These are phyloP conservation scores for Labeo calbasu DNA, from an alignment of 2,797 vertebrate genomes.

Conservation along the genomic window DNA sequence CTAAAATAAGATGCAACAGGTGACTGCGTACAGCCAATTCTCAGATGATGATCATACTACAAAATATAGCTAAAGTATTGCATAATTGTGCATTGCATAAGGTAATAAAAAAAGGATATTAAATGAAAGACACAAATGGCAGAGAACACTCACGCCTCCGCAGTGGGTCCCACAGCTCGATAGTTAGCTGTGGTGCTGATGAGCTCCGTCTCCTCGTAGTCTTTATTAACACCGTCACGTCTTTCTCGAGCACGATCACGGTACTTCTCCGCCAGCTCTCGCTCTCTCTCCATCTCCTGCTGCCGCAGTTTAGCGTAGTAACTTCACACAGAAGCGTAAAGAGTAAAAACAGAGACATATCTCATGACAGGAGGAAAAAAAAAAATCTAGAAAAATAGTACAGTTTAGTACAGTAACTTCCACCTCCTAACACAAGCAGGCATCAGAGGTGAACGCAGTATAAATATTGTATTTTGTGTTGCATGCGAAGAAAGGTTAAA, in stretches of 20 bases:
- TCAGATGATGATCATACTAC: background rate
- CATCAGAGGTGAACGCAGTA: background rate
- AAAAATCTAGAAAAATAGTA: background rate
- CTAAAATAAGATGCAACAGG: background rate
- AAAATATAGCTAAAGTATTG: background rate
- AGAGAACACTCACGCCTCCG: slow-evolving; percentile 87
- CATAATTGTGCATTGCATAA: background rate
- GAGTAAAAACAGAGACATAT: background rate
- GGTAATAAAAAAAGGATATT: background rate
- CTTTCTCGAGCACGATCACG: slow-evolving; percentile 92
- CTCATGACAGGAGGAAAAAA: background rate
- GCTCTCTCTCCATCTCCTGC: slow-evolving; percentile 94
- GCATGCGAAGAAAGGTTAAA: background rate
- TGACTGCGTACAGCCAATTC: background rate
- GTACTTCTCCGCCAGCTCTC: slow-evolving; percentile 95
- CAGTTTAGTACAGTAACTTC: background rate
- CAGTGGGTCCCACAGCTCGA: slow-evolving; percentile 93
- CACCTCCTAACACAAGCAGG: background rate
- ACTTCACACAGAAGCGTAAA: slow-evolving; percentile 66
- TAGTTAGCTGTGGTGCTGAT: slow-evolving; percentile 98
- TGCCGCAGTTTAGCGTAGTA: slow-evolving; percentile 96
- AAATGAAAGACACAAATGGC: background rate
- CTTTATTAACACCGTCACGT: slow-evolving; percentile 95
- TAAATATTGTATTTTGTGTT: background rate
- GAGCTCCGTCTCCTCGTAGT: slow-evolving; percentile 95